These are phyloP conservation scores for Oreocharis arfaki DNA, from an alignment of 2,113 vertebrate genomes.

Conservation along the genomic window DNA sequence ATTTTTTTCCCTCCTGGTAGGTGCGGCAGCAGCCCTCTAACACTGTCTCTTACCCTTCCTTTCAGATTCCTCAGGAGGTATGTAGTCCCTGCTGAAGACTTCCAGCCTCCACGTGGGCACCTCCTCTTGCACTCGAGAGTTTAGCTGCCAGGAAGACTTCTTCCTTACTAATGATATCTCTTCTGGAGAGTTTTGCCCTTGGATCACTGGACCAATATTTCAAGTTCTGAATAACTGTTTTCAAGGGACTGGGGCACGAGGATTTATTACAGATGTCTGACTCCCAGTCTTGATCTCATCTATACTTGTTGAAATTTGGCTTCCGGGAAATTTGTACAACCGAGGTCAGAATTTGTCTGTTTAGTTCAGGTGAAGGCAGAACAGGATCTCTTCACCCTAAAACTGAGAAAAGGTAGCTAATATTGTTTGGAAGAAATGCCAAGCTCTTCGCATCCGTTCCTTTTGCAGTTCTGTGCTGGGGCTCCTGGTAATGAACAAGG, in stretches of 20 bases:
- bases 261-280: background rate
- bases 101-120: background rate
- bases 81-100: background rate
- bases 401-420: background rate
- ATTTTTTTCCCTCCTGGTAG: background rate
- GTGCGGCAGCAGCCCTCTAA: background rate
- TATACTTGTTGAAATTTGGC: background rate
- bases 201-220: background rate
- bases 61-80: slow-evolving; percentile 81
- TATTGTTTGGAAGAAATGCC: background rate
- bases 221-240: background rate
- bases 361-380: background rate
- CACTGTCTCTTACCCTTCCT: background rate
- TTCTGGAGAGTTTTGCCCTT: background rate
- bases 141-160: background rate
- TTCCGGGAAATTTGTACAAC: background rate
- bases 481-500: background rate
- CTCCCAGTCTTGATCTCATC: background rate
- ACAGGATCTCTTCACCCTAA: background rate
- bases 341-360: background rate
- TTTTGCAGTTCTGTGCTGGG: background rate
- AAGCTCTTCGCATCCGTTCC: background rate
- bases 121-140: background rate
- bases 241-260: background rate
- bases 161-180: background rate